Percentiles rank a stretch among this genome's conserved stretches.
Conservation (phyloP, 2,797 vertebrate species). For the Dallia pectoralis region DNA sequence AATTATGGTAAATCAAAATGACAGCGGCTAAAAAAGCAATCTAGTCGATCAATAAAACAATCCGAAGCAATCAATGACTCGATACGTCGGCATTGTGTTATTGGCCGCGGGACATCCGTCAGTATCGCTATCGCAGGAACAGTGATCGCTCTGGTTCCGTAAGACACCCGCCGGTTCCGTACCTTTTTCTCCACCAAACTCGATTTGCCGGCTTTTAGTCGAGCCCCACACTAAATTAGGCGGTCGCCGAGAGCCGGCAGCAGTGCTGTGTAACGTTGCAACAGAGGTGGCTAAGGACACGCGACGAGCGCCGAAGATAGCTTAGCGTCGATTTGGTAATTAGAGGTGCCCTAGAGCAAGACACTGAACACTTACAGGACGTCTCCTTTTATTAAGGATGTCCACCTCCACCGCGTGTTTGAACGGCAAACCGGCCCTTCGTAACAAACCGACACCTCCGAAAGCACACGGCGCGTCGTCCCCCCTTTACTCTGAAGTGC, state of each 20-base stretch:
- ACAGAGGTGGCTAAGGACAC: background rate
- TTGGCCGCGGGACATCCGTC: background rate
- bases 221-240: too few species aligned
- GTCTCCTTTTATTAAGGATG: too few species aligned
- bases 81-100: background rate
- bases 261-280: background rate
- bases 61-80: background rate
- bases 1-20: slow-evolving; percentile 3
- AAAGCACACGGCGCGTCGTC: too few species aligned
- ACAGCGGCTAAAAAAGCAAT: background rate
- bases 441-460: too few species aligned
- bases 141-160: background rate
- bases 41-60: background rate
- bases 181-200: background rate
- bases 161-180: background rate
- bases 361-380: too few species aligned
- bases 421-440: too few species aligned
- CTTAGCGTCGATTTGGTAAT: too few species aligned
- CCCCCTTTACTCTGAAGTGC: background rate
- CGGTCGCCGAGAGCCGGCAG: background rate
- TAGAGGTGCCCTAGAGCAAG: too few species aligned
- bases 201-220: background rate
- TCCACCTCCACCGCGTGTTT: too few species aligned
- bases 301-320: background rate
- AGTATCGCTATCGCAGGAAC: background rate